Percentiles rank a stretch among this genome's conserved stretches.
These are phyloP conservation scores for Fundulus diaphanus DNA, from an alignment of 2,797 vertebrate species.

Conservation along the genomic window DNA sequence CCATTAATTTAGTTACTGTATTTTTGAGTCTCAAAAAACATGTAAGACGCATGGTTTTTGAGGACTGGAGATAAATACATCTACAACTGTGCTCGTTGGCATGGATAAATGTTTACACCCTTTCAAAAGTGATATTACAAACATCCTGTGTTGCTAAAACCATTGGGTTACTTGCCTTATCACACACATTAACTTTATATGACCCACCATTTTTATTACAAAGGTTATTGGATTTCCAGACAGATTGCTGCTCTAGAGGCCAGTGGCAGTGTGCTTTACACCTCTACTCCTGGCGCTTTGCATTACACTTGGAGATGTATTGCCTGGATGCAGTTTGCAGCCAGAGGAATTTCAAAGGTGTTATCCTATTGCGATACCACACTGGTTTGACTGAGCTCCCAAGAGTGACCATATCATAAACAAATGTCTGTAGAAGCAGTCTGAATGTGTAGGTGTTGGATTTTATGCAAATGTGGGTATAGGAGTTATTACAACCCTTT, in stretches of 20 bases:
- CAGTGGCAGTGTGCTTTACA: conserved; percentile 2
- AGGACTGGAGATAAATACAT: neutral
- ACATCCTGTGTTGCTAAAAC: neutral
- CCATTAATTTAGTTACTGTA: neutral
- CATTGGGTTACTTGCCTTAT: neutral
- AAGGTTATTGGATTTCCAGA: conserved; percentile 1
- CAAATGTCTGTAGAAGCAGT: neutral
- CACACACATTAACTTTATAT: neutral
- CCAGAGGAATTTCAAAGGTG: neutral
- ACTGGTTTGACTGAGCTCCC: neutral
- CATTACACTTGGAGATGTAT: neutral
- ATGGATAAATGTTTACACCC: neutral
- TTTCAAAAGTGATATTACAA: neutral
- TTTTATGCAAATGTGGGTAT: neutral
- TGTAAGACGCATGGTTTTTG: neutral
- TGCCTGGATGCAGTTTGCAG: neutral
- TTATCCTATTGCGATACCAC: neutral
- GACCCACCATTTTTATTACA: neutral
- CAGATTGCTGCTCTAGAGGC: conserved; percentile 3
- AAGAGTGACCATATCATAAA: neutral
- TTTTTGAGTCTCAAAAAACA: no score
- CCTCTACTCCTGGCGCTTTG: neutral
- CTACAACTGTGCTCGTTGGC: neutral
- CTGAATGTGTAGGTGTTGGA: neutral
- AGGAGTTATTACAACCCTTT: neutral